Evolutionary conservation across 2,113 vertebrate genomes (phyloP).

Genomic region (Grallaria varia): DNA sequence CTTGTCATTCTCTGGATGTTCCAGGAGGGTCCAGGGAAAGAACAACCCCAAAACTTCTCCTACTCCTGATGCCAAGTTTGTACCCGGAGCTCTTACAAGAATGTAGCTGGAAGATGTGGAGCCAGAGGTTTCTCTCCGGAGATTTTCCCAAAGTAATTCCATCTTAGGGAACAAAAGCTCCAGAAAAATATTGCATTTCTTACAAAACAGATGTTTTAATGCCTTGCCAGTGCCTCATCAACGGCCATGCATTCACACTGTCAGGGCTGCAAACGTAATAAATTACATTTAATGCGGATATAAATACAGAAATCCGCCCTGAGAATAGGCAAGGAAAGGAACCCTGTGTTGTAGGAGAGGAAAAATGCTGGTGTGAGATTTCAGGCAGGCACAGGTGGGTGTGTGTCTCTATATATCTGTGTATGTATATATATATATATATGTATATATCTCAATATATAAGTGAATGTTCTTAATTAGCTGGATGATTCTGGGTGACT

Average conservation of each 20-base stretch:
- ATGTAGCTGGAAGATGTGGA: background rate
- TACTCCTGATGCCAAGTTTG: background rate
- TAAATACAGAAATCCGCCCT: constrained; percentile 33
- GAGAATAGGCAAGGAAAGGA: background rate
- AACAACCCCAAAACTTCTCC: background rate
- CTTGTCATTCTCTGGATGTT: background rate
- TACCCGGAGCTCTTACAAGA: background rate
- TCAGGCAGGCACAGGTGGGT: background rate
- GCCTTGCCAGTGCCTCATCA: constrained; percentile 44
- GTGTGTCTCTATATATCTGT: background rate
- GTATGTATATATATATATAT: background rate
- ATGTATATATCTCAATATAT: background rate
- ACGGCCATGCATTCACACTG: constrained; percentile 28
- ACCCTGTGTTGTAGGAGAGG: background rate
- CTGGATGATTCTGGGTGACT: background rate
- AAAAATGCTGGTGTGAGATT: background rate
- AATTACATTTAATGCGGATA: constrained; percentile 44
- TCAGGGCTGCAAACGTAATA: constrained; percentile 36
- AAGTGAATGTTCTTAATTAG: background rate
- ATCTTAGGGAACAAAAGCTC: background rate
- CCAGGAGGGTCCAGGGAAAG: background rate
- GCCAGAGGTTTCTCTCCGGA: constrained; percentile 11
- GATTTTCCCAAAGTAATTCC: constrained; percentile 44
- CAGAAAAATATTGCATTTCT: constrained; percentile 4
- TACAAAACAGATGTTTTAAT: constrained; percentile 47